Evolutionary conservation across 2,113 vertebrate genomes (phyloP).

Genomic region (Microtus montanus): DNA sequence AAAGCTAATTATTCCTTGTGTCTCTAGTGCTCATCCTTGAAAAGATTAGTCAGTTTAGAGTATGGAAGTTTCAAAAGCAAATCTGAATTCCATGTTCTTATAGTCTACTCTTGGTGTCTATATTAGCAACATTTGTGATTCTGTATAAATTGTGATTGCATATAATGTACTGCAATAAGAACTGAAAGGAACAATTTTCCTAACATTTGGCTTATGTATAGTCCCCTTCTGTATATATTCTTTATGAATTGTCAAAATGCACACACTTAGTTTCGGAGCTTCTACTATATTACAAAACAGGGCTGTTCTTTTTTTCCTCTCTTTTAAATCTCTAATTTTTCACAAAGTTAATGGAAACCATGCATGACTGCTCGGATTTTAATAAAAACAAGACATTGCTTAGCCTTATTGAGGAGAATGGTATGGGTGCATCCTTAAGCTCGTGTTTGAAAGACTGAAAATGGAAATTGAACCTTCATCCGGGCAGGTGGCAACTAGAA

Average conservation of each 20-base stretch:
- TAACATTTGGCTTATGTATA: background rate
- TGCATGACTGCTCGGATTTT: conserved; percentile 16
- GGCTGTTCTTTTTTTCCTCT: background rate
- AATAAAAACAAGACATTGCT: conserved; percentile 59
- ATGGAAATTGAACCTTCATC: conserved; percentile 51
- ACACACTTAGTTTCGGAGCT: background rate
- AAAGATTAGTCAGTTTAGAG: background rate
- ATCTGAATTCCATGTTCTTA: background rate
- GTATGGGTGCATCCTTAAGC: conserved; percentile 39
- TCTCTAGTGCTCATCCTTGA: background rate
- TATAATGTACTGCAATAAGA: background rate
- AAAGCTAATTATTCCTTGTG: conserved; percentile 2
- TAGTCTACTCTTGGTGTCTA: background rate
- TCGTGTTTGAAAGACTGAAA: conserved; percentile 49
- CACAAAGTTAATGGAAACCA: conserved; percentile 52
- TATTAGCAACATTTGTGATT: background rate
- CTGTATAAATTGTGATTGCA: background rate
- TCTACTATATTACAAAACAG: conserved; percentile 31
- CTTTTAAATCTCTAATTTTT: conserved; percentile 40
- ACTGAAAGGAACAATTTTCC: background rate
- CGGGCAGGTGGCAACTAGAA: conserved; percentile 59
- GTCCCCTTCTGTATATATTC: background rate
- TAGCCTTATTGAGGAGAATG: conserved; percentile 35
- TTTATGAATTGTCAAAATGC: conserved; percentile 38
- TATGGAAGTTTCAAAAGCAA: conserved; percentile 12